A percentile compares a stretch with the other conserved stretches of the same genome.
Conservation (phyloP, 2,113 vertebrate genomes). For the Syrrhaptes paradoxus region DNA sequence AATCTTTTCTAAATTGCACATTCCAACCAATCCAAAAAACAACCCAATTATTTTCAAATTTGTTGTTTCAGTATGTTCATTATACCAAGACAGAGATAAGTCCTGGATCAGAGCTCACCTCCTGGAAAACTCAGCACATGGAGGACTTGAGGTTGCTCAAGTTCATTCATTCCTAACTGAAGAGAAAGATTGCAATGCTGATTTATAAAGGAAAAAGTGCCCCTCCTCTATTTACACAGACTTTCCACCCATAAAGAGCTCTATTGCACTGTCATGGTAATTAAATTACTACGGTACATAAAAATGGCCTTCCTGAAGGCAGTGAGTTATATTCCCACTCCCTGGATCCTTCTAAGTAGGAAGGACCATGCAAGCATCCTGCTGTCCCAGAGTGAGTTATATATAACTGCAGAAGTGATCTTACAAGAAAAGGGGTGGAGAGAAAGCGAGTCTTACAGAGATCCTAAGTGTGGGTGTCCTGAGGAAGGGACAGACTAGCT, state of each 20-base stretch:
- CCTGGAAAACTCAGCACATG: not conserved
- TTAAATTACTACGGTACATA: not conserved
- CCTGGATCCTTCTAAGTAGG: not conserved
- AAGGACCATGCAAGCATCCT: not conserved
- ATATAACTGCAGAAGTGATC: not conserved
- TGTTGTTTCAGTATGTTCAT: not conserved
- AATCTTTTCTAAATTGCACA: not conserved
- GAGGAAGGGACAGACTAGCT: not conserved
- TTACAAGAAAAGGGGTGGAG: not conserved
- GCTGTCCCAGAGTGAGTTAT: not conserved
- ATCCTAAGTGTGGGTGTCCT: fast-evolving
- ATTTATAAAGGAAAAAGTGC: not conserved
- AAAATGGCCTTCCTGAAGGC: not conserved
- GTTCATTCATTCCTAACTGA: not conserved
- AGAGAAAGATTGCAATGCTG: not conserved
- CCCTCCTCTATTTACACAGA: not conserved
- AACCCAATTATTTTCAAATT: not conserved
- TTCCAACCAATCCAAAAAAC: not conserved
- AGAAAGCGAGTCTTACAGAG: not conserved
- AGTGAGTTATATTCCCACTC: not conserved
- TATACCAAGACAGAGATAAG: not conserved
- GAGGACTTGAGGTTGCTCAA: not conserved
- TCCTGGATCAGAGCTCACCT: not conserved
- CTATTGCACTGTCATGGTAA: not conserved
- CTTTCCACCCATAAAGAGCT: not conserved